Conservation (phyloP, 2,888 invertebrate species). For the Drosophila parthenogenetica region DNA sequence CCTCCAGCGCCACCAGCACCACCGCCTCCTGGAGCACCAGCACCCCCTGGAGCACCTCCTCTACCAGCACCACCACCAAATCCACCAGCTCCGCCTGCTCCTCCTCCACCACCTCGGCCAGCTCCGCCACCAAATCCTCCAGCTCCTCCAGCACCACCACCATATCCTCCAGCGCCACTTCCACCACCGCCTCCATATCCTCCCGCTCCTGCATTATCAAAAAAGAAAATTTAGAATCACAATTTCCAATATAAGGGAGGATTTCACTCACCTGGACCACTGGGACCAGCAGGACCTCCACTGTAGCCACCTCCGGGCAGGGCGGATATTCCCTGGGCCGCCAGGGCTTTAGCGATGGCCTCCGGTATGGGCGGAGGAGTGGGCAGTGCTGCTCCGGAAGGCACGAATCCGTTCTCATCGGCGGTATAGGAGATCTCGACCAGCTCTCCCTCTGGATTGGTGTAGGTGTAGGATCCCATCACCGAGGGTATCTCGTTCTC, state of each 20-base stretch:
- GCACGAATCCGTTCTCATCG: conserved; percentile 89
- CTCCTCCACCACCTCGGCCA: conserved; percentile 37
- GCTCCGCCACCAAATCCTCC: conserved; percentile 17
- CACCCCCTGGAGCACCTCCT: conserved; percentile 43
- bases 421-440: conserved; percentile 88
- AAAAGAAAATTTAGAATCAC: neutral
- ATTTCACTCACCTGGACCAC: conserved; percentile 46
- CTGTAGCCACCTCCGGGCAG: conserved; percentile 86
- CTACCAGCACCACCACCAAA: conserved; percentile 50
- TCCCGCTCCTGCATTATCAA: conserved; percentile 59
- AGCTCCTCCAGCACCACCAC: conserved; percentile 40
- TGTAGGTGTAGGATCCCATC: conserved; percentile 88
- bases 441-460: conserved; percentile 88
- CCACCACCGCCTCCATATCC: conserved; percentile 44
- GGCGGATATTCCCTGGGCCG: conserved; percentile 84
- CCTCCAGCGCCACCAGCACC: conserved; percentile 46
- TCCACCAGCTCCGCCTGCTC: conserved; percentile 70
- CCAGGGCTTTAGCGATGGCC: conserved; percentile 87
- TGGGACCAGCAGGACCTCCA: conserved; percentile 55
- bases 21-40: conserved; percentile 21
- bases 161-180: conserved; percentile 11
- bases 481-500: conserved; percentile 87
- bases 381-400: conserved; percentile 87
- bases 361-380: conserved; percentile 89
- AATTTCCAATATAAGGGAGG: no score